Evolutionary conservation across 2,888 invertebrate genomes (phyloP).

Genomic region (Pandemis cinnamomeana): DNA sequence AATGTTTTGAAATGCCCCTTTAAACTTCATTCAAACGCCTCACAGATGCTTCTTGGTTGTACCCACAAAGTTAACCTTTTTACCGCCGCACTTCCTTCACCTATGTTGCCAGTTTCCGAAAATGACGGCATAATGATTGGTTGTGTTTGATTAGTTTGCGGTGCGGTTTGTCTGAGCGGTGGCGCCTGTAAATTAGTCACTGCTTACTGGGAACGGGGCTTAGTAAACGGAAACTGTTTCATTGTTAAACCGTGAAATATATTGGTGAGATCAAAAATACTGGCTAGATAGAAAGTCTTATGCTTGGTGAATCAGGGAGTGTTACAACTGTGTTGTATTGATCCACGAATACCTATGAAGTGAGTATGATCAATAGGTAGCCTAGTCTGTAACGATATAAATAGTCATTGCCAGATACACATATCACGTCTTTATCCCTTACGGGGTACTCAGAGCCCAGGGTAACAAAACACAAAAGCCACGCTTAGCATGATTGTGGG

Average conservation of each 20-base stretch:
- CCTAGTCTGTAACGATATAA: no score
- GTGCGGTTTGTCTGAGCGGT: slow-evolving; percentile 60
- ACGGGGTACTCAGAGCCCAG: no score
- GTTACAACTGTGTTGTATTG: no score
- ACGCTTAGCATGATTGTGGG: no score
- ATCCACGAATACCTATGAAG: no score
- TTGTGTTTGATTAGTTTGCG: slow-evolving; percentile 79
- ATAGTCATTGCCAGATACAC: no score
- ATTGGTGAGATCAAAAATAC: not conserved
- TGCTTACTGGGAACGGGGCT: slow-evolving; percentile 54
- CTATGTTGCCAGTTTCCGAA: slow-evolving; percentile 65
- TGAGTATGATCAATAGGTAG: no score
- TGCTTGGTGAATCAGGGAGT: no score
- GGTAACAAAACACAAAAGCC: no score
- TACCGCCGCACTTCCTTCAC: slow-evolving; percentile 46
- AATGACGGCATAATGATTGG: slow-evolving; percentile 77
- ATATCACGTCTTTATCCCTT: no score
- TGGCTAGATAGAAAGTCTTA: no score
- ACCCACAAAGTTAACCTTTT: slow-evolving; percentile 11
- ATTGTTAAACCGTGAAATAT: slow-evolving; percentile 4
- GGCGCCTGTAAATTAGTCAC: slow-evolving; percentile 78
- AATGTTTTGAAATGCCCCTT: no score
- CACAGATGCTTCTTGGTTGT: slow-evolving; percentile 23
- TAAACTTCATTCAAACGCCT: slow-evolving; percentile 3
- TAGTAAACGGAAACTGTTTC: slow-evolving; percentile 42